A percentile compares a stretch with the other conserved stretches of the same genome.
Evolutionary conservation across 2,797 vertebrate genomes (phyloP).

Genomic region (Ispidina lecontei): DNA sequence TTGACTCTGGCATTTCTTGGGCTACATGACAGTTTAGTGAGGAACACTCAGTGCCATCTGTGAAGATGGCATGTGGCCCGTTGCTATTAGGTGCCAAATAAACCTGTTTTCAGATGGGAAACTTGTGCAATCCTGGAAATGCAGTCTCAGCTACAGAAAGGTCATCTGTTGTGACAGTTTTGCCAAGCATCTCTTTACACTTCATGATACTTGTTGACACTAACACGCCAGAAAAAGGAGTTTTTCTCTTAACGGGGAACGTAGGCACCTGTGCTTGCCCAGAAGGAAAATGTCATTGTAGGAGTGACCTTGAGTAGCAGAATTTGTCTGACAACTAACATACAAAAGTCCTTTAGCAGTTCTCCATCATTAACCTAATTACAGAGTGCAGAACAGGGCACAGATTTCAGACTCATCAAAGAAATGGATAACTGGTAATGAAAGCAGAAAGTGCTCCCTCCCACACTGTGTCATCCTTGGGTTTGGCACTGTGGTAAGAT

Average conservation of each 20-base stretch:
- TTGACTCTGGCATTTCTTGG: neutral
- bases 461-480: neutral
- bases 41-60: constrained; percentile 11
- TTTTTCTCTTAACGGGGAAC: neutral
- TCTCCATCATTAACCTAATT: neutral
- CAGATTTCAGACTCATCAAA: neutral
- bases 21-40: neutral
- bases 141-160: neutral
- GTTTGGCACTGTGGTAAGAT: neutral
- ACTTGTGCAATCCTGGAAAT: neutral
- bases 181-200: constrained; percentile 2
- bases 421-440: neutral
- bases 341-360: neutral
- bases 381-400: neutral
- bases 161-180: neutral
- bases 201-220: constrained; percentile 5
- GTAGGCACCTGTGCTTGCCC: constrained; percentile 11
- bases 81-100: constrained; percentile 27
- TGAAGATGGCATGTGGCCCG: neutral
- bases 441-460: neutral
- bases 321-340: neutral
- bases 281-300: neutral
- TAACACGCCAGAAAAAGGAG: neutral
- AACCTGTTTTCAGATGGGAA: neutral
- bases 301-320: constrained; percentile 13